phyloP scores from a whole-genome alignment of 2,888 invertebrate genomes.

The Thyatira batis region DNA sequence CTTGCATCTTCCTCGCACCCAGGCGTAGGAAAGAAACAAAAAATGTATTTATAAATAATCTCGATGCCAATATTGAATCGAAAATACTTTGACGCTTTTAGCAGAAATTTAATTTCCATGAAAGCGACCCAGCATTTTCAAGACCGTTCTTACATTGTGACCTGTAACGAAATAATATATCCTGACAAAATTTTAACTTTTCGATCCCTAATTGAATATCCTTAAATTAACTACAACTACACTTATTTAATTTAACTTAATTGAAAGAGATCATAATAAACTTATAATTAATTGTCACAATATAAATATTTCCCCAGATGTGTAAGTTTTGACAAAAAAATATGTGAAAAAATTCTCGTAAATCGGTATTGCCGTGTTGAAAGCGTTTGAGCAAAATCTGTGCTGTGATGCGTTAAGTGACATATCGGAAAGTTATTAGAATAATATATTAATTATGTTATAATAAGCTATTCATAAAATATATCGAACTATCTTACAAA shows the following conservation, averaged over 20 bases:
- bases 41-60: slow-evolving; percentile 19
- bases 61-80: slow-evolving; percentile 44
- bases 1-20: slow-evolving; percentile 36
- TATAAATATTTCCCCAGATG: slow-evolving; percentile 57
- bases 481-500: slow-evolving; percentile 73
- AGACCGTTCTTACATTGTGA: slow-evolving; percentile 53
- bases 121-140: slow-evolving; percentile 38
- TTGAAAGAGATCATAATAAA: slow-evolving; percentile 81
- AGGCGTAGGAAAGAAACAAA: slow-evolving; percentile 39
- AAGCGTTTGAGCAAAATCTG: slow-evolving; percentile 43
- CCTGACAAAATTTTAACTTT: slow-evolving; percentile 5
- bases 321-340: slow-evolving; percentile 21
- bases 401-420: slow-evolving; percentile 60
- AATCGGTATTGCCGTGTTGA: slow-evolving; percentile 17
- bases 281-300: slow-evolving; percentile 77
- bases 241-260: slow-evolving; percentile 67
- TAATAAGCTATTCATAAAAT: slow-evolving; percentile 60
- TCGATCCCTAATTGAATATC: slow-evolving; percentile 9
- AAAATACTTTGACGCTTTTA: slow-evolving; percentile 44
- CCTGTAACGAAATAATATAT: slow-evolving; percentile 19
- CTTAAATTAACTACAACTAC: slow-evolving; percentile 20
- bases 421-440: slow-evolving; percentile 38
- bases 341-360: slow-evolving; percentile 11
- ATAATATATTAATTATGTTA: slow-evolving; percentile 62
- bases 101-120: slow-evolving; percentile 66